These are phyloP conservation scores for Antedon mediterranea DNA, from an alignment of 53 echinoderm and acorn worm species.

Conservation along the genomic window DNA sequence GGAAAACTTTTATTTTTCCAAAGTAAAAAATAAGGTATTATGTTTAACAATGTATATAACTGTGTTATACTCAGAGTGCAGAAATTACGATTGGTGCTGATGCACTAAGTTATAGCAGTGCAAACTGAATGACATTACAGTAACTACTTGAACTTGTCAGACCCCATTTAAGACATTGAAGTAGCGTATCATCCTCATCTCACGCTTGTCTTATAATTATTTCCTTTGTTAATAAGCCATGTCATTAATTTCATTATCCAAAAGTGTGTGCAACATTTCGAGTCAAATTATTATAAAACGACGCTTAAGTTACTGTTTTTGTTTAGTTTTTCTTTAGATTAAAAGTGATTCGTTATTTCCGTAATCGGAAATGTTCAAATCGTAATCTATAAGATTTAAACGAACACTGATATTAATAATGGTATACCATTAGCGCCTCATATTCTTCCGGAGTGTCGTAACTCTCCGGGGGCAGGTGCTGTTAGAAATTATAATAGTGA, in stretches of 20 bases:
- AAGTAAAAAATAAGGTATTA: too few relatives aligned
- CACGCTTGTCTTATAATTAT: not conserved
- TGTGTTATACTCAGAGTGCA: too few relatives aligned
- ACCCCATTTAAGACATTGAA: not conserved
- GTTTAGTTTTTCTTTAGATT: not conserved
- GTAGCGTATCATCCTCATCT: not conserved
- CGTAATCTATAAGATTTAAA: not conserved
- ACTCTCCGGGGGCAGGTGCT: not conserved
- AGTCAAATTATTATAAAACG: not conserved
- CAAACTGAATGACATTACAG: not conserved
- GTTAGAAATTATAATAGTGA: not conserved
- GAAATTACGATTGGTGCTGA: too few relatives aligned
- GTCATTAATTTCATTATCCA: not conserved
- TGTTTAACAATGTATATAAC: too few relatives aligned
- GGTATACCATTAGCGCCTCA: not conserved
- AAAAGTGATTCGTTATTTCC: not conserved
- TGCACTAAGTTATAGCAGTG: too few relatives aligned
- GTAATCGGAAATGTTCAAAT: not conserved
- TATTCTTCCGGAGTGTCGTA: not conserved
- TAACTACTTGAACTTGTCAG: not conserved
- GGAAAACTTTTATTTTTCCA: too few relatives aligned
- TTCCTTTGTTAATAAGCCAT: not conserved
- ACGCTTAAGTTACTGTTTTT: not conserved
- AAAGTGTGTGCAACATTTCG: not conserved
- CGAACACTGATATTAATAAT: not conserved